Base-by-base conservation (phyloP, 2,797 vertebrate species). In the Leuciscus waleckii region DNA sequence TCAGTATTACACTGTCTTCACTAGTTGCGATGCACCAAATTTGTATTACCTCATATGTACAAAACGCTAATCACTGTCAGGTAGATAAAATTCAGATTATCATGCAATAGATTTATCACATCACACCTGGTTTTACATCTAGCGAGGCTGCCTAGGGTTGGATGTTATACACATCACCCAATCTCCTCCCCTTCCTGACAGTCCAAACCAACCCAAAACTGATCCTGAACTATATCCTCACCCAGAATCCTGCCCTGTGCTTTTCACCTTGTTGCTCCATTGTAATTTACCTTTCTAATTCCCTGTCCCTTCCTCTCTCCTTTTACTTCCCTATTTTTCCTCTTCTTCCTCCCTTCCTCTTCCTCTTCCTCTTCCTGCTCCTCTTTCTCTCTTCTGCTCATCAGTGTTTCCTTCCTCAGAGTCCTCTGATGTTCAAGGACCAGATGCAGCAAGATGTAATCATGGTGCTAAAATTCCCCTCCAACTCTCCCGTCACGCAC, bases 361-460 rank as follows among this genome's bases (percentile, higher is more conserved):
- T 35, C 35, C 35, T 35, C 82, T 86, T 76, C 58, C 39, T 85
- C 54, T 86, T 79, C 81, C 78, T 73, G 29, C 51, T 83, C 69
- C 51, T 86, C 78, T 86, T 81, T 73, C 87, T 81, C 74, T 87
- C 71, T 87, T 85, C 84, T 85, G 74, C 85, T 86, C 71, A 86
- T 82, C 70, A 99, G 98, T 99, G 98, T 97, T 97, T 99, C 96
- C 97, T 97, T 96, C 97, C 96, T 93, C 98, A 99, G 98, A 99
- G 97, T 91, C 97, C 98, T 1, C 97, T 99, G 93, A 98, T 99
- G 98, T 99, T 99, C 95, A 99, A 99, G 96, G 98, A 99, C 94
- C 98, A 99, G 95, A 97, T 99, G 98, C 98, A 99, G 93, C 98
- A 98, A 92, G 98, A 99, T 90, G 98, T 99, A 89, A 99, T 99